phyloP scores from a whole-genome alignment of 2,888 invertebrate genomes.

The Electrophaes corylata region DNA sequence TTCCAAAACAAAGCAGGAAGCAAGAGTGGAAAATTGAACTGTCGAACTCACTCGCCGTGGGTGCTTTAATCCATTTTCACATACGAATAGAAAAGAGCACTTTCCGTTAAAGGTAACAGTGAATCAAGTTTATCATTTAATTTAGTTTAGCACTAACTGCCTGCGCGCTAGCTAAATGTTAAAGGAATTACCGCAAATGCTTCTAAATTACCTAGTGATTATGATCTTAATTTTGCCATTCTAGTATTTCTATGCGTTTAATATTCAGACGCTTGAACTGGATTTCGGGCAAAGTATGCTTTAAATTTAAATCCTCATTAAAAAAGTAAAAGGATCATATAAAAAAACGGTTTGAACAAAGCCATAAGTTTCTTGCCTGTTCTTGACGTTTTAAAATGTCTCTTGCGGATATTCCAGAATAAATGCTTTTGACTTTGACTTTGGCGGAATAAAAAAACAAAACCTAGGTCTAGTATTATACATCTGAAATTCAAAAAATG shows the following conservation, averaged over 20 bases:
- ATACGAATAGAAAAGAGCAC: background rate
- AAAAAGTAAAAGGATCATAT: too few relatives aligned
- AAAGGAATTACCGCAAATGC: slow-evolving; percentile 4
- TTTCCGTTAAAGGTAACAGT: background rate
- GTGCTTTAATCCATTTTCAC: slow-evolving; percentile 7
- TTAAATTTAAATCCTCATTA: too few relatives aligned
- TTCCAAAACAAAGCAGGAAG: background rate
- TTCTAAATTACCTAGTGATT: slow-evolving; percentile 12
- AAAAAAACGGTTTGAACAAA: too few relatives aligned
- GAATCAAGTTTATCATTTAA: slow-evolving; percentile 18
- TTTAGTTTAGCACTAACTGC: slow-evolving; percentile 16
- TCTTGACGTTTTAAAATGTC: too few relatives aligned
- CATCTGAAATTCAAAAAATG: too few relatives aligned
- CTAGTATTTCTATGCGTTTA: background rate
- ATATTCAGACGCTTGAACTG: too few relatives aligned
- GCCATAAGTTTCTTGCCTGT: too few relatives aligned
- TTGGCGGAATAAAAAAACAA: too few relatives aligned
- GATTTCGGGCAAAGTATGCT: too few relatives aligned
- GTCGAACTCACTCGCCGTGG: background rate
- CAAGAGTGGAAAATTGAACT: background rate
- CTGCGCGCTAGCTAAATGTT: slow-evolving; percentile 12
- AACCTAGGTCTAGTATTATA: too few relatives aligned
- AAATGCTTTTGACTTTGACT: too few relatives aligned
- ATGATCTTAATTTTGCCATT: slow-evolving; percentile 4
- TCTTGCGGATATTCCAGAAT: too few relatives aligned